A percentile compares a stretch with the other conserved stretches of the same genome.
Conservation (phyloP, 1,140 invertebrate genomes). For the Saccostrea glomerata region DNA sequence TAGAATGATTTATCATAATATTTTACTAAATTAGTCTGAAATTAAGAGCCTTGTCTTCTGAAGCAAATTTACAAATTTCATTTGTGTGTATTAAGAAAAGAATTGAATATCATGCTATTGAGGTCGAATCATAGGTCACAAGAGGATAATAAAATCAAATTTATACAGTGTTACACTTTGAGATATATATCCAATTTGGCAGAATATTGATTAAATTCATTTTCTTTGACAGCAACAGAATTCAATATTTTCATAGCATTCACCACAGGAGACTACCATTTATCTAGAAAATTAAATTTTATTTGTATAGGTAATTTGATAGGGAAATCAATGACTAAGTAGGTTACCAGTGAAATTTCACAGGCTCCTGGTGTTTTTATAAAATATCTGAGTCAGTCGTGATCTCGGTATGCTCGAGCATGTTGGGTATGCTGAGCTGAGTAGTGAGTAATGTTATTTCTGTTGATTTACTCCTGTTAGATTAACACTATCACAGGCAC, state of each 20-base stretch:
- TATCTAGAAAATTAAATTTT: conserved; percentile 53
- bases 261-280: neutral
- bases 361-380: too few relatives aligned
- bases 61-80: too few relatives aligned
- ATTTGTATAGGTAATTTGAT: neutral
- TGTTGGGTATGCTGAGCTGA: neutral
- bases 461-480: neutral
- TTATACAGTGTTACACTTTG: too few relatives aligned
- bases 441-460: neutral
- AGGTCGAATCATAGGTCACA: too few relatives aligned
- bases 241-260: neutral
- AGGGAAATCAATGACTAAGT: neutral
- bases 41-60: too few relatives aligned
- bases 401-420: neutral
- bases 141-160: too few relatives aligned
- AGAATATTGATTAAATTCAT: neutral
- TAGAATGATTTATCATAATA: too few relatives aligned
- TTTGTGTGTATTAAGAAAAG: too few relatives aligned
- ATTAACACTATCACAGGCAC: neutral
- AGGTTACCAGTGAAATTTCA: too few relatives aligned
- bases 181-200: too few relatives aligned
- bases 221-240: neutral
- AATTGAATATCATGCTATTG: too few relatives aligned
- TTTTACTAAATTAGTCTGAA: too few relatives aligned
- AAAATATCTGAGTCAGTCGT: neutral